Base-by-base conservation (phyloP, 2,888 invertebrate genomes). In the Volucella bombylans region DNA sequence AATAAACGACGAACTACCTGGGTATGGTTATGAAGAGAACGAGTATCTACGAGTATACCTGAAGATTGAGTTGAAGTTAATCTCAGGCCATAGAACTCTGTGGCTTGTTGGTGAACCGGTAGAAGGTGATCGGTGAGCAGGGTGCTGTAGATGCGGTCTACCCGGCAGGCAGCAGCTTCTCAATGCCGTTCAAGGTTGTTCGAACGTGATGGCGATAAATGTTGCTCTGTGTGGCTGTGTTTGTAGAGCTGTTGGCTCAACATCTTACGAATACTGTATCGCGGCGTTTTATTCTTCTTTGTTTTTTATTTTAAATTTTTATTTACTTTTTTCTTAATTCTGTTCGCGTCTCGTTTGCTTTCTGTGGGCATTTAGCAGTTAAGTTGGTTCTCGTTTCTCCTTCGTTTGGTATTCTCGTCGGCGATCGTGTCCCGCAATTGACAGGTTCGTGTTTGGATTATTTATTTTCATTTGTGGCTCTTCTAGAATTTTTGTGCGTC, bases 181-280 rank as follows among this genome's bases (percentile, higher is more conserved):
- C 85, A 85, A 85, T 85, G 85, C 85, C 85, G 85, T 85, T 85
- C 85, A 85, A 85, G 81, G 85, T 77, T 85, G 85, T 85, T 81
- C 43, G 68, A 62, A 45, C 45, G 59, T 57, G 76, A 76, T 76
- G 54, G 65, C 69, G 55, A 54, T 11, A 14, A 50, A 55, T 49
- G 64, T 72, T 61, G 68, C 72, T 71, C 65, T 80, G 52, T 65
- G 23, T 55, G 50, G 38, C 12, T 61, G 71, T 77, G 43, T 72
- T 23, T 23, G 18, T 23, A 23, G 18, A 23, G 47, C 55, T 62
- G 49, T 64, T 62, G 38, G 47, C 57, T 59, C 49, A 38, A 31
- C 31, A 31, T 31, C 31, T 31, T 31, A 31, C 31, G 2, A 31
- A 41, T 78, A 62, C 45, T 71, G 67, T 65, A 43, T 52, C 67